Evolutionary conservation across 2,797 vertebrate genomes (phyloP).

Genomic region (Chaenodraco wilsoni): DNA sequence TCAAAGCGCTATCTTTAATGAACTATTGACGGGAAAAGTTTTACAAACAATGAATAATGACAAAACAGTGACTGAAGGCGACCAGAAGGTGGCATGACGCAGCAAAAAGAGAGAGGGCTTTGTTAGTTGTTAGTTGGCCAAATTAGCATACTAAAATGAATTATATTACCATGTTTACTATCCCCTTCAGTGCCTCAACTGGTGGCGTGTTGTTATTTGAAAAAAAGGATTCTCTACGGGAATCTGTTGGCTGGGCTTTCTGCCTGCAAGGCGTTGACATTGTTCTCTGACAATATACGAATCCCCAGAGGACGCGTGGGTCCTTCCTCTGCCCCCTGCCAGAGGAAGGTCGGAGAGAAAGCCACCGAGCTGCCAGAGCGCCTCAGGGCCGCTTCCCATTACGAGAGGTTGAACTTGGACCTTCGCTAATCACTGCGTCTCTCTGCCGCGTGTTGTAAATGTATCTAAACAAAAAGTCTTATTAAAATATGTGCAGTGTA

Average conservation of each 20-base stretch:
- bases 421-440: conserved; percentile 42
- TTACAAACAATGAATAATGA: neutral
- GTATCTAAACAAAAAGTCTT: too few relatives aligned
- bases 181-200: neutral
- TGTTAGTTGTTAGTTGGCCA: conserved; percentile 21
- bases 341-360: conserved; percentile 48
- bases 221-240: conserved; percentile 8
- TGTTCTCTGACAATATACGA: conserved; percentile 50
- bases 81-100: conserved; percentile 73
- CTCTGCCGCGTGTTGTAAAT: conserved; percentile 37
- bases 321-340: conserved; percentile 37
- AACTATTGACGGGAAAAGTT: too few relatives aligned
- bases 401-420: conserved; percentile 56
- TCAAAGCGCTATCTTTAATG: too few relatives aligned
- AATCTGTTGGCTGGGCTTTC: conserved; percentile 24
- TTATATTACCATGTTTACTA: neutral
- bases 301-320: conserved; percentile 58
- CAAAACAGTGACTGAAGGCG: conserved; percentile 41
- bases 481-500: too few relatives aligned
- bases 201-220: conserved; percentile 1
- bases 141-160: conserved; percentile 16
- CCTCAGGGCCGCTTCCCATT: conserved; percentile 53
- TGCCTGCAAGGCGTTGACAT: conserved; percentile 34
- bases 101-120: conserved; percentile 40
- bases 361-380: conserved; percentile 37